Evolutionary conservation across 2,797 vertebrate species (phyloP).

Genomic region (Coluber constrictor): DNA sequence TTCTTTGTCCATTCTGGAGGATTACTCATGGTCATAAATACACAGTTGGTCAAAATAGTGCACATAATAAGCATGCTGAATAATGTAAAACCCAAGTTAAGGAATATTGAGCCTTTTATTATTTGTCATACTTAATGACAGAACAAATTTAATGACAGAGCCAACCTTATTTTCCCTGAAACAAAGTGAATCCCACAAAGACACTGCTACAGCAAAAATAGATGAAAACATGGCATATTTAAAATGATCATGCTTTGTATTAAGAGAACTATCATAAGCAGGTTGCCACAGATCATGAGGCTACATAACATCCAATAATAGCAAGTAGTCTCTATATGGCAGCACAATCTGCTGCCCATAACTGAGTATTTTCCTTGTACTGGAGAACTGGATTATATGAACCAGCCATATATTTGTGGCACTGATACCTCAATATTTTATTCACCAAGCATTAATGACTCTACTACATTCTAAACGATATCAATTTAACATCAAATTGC

Average conservation of each 20-base stretch:
- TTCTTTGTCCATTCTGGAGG: slow-evolving; percentile 83
- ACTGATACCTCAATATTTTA: not conserved
- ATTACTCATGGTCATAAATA: slow-evolving; percentile 85
- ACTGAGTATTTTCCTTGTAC: not conserved
- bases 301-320: not conserved
- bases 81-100: slow-evolving; percentile 83
- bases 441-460: not conserved
- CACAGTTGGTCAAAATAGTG: slow-evolving; percentile 97
- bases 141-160: not conserved
- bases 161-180: not conserved
- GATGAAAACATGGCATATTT: not conserved
- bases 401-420: not conserved
- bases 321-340: not conserved
- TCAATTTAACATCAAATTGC: not conserved
- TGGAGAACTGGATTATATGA: not conserved
- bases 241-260: not conserved
- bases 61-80: slow-evolving; percentile 96
- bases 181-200: not conserved
- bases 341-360: not conserved
- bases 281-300: not conserved
- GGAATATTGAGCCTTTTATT: slow-evolving; percentile 63
- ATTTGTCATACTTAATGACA: not conserved
- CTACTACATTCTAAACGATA: not conserved
- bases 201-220: not conserved
- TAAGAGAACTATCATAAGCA: not conserved